Evolutionary conservation across 2,888 invertebrate genomes (phyloP).

Genomic region (Habroteleia sp.): DNA sequence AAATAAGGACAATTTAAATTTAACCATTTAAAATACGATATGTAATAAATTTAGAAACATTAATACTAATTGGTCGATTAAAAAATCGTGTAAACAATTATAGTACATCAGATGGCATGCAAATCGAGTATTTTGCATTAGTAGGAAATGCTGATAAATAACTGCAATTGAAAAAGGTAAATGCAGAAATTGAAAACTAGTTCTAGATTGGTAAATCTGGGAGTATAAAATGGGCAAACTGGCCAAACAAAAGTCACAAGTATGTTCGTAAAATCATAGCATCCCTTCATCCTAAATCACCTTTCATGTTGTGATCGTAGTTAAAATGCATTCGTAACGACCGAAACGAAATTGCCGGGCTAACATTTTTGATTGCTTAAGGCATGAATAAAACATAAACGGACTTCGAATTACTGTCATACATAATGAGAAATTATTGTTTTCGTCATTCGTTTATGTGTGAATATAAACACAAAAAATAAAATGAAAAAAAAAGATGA

Average conservation of each 20-base stretch:
- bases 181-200: slow-evolving; percentile 28
- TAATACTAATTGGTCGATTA: too few species aligned
- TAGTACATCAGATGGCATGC: background rate
- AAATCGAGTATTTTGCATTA: slow-evolving; percentile 20
- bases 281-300: slow-evolving; percentile 32
- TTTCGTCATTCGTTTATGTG: slow-evolving; percentile 17
- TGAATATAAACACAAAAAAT: slow-evolving; percentile 3
- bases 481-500: too few species aligned
- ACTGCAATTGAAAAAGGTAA: slow-evolving; percentile 7
- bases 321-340: slow-evolving; percentile 34
- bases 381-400: slow-evolving; percentile 47
- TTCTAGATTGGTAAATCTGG: slow-evolving; percentile 36
- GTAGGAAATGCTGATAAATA: slow-evolving; percentile 14
- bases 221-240: background rate
- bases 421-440: slow-evolving; percentile 11
- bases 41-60: too few species aligned
- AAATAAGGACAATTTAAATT: too few species aligned
- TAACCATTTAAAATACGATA: too few species aligned
- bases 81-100: too few species aligned
- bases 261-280: slow-evolving; percentile 21
- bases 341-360: slow-evolving; percentile 37
- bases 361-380: slow-evolving; percentile 42
- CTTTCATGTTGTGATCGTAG: slow-evolving; percentile 37
- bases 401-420: background rate
- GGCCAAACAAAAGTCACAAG: slow-evolving; percentile 13